phyloP scores from a whole-genome alignment of 2,888 invertebrate genomes.

The Apodemia mormo region DNA sequence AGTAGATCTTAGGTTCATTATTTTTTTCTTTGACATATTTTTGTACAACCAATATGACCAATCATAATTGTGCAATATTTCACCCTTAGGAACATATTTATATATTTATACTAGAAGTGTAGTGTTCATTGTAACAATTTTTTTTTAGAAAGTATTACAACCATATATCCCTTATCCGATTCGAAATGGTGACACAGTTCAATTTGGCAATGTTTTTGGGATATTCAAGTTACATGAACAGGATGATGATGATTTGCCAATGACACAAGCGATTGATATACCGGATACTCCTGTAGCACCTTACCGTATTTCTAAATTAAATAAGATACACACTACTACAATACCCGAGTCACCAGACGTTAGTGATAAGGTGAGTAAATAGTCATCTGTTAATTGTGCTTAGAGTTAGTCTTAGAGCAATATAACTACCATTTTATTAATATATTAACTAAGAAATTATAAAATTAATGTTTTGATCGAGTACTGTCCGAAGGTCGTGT shows the following conservation, averaged over 20 bases:
- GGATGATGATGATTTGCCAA: conserved; percentile 60
- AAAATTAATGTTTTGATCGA: too few species aligned
- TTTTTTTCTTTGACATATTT: too few species aligned
- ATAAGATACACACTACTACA: conserved; percentile 47
- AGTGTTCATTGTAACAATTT: too few species aligned
- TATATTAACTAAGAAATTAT: too few species aligned
- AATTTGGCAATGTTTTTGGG: conserved; percentile 70
- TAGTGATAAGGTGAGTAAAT: conserved; percentile 59
- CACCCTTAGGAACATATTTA: too few species aligned
- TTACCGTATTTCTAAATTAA: conserved; percentile 48
- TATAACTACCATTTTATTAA: too few species aligned
- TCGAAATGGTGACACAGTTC: conserved; percentile 64
- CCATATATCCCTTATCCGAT: conserved; percentile 65
- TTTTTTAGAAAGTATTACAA: conserved; percentile 56
- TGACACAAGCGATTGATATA: conserved; percentile 67
- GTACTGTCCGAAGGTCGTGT: too few species aligned
- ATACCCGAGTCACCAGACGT: conserved; percentile 73
- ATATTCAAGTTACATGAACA: conserved; percentile 59
- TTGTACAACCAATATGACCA: too few species aligned
- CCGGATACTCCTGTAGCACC: conserved; percentile 60
- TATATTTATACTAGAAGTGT: too few species aligned
- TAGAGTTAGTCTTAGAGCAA: too few species aligned
- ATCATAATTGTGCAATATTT: too few species aligned
- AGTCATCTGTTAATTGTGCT: background rate
- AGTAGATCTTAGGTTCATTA: too few species aligned